Base-by-base conservation (phyloP, 2,113 vertebrate species). In the Macaca mulatta region DNA sequence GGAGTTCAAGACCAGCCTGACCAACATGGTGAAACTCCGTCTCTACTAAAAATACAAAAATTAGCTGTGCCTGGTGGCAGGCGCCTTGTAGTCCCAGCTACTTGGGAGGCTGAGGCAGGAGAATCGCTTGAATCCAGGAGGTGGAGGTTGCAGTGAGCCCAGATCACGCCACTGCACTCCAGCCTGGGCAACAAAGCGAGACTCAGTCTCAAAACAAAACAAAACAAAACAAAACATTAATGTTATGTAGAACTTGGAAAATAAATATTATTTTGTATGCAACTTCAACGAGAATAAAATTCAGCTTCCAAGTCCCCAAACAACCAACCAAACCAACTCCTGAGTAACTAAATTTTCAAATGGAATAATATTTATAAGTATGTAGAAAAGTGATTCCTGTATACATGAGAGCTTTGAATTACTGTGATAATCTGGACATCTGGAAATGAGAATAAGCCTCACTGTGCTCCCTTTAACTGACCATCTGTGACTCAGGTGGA, bases 301-400 rank as follows among this genome's bases (percentile, higher is more conserved):
- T 81, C 38, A 72, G 27, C 59, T 17, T 81, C 12, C 72, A 59
- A 13, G 13, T 95, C 55, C 61, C 55, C 17, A 67, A 81, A 2
- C 35, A 74, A 78, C 27, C 59, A 97, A 55, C 38, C n/a, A 96
- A 96, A 64, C 3, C 3, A 72, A 75, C 3, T 94, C 72, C 32
- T 17, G 3, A 57, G 79, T 45, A 35, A 55, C 30, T 89, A 70
- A 52, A 89, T 7, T 93, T 96, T 61, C 48, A 79, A 92, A 57
- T 59, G 77, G 18, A 93, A 72, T 84, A 70, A 69, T 92, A 90
- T 93, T 90, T 75, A 23, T 89, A 75, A n/a, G 74, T 50, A 78
- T 59, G 8, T n/a, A 89, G 70, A 93, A 55, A 72, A 93, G 43
- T 38, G 6, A 70, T 91, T 90, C 80, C 25, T 89, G 1, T 69